These are phyloP conservation scores for Phylloscopus whistleri DNA, from an alignment of 2,113 vertebrate species.

Conservation along the genomic window DNA sequence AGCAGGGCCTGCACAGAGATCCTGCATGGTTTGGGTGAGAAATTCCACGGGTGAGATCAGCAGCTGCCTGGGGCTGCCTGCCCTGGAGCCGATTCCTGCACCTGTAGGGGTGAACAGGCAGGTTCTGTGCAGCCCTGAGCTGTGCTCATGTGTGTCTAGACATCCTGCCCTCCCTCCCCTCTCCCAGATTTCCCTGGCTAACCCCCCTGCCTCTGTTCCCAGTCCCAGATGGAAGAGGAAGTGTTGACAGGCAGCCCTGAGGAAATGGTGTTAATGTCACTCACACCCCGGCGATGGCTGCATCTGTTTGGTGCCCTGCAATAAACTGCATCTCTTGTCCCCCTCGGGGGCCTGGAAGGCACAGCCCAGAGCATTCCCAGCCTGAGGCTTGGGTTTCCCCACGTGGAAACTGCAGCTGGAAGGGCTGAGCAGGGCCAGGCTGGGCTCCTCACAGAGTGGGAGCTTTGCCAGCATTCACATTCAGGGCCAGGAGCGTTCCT, in stretches of 20 bases:
- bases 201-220: neutral
- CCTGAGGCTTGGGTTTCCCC: neutral
- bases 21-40: neutral
- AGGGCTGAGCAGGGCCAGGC: neutral
- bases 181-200: neutral
- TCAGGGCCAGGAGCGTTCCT: neutral
- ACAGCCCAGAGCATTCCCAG: neutral
- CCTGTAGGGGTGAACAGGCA: accelerated
- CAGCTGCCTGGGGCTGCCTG: neutral
- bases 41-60: neutral
- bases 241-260: neutral
- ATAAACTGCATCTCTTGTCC: neutral
- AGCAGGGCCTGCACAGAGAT: neutral
- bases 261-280: neutral
- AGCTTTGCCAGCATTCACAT: neutral
- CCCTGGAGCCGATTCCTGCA: accelerated
- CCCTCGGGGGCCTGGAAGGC: neutral
- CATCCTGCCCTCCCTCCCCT: neutral
- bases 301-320: neutral
- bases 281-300: neutral
- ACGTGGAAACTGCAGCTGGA: neutral
- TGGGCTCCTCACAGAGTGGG: neutral
- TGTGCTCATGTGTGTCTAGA: neutral
- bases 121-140: neutral
- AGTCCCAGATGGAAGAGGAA: neutral